Conservation (phyloP, 2,797 vertebrate genomes). For the Streptopelia turtur region DNA sequence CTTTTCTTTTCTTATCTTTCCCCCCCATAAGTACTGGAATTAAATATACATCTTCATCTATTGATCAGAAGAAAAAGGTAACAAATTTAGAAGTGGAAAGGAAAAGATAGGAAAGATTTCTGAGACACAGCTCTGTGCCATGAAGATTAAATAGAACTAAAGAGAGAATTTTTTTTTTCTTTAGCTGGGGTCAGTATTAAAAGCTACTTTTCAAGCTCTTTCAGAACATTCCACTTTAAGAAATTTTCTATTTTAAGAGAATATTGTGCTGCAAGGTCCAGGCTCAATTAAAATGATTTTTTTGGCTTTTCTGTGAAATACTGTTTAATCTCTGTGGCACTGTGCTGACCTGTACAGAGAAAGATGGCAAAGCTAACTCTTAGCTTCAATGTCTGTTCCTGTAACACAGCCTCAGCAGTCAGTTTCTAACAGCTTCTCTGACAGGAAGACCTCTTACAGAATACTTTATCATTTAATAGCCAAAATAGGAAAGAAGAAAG, state of each 20-base stretch:
- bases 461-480: constrained; percentile 33
- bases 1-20: no score
- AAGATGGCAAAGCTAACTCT: constrained; percentile 36
- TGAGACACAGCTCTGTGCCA: neutral
- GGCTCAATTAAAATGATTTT: constrained; percentile 40
- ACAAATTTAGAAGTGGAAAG: neutral
- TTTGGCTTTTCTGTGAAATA: constrained; percentile 39
- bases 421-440: constrained; percentile 31
- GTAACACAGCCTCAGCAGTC: constrained; percentile 37
- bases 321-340: constrained; percentile 50
- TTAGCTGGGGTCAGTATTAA: neutral
- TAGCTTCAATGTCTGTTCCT: constrained; percentile 27
- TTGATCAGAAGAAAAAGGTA: neutral
- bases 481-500: constrained; percentile 44
- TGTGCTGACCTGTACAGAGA: constrained; percentile 29
- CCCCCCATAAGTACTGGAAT: neutral
- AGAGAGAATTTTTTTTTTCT: neutral
- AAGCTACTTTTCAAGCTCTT: constrained; percentile 4
- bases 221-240: constrained; percentile 33
- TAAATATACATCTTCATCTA: neutral
- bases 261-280: constrained; percentile 22
- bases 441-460: constrained; percentile 7
- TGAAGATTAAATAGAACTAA: constrained; percentile 23
- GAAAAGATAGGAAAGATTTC: neutral
- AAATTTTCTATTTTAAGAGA: constrained; percentile 47